Percentiles rank a stretch among this genome's conserved stretches.
Evolutionary conservation across 1,140 invertebrate genomes (phyloP).

Genomic region (Ruditapes philippinarum): DNA sequence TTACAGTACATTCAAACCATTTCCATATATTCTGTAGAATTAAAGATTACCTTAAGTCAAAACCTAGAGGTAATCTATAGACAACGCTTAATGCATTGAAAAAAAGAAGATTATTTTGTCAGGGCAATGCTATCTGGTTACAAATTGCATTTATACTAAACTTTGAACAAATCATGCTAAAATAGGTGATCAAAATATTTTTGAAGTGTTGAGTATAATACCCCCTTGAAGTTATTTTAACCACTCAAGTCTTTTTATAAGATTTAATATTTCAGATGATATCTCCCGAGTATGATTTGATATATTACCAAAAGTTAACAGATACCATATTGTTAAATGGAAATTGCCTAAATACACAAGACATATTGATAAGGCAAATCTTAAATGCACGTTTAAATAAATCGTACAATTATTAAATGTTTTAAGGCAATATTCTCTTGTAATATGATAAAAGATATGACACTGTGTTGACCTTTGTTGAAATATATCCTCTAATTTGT

Average conservation of each 20-base stretch:
- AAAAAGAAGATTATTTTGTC: too few relatives aligned
- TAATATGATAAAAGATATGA: background rate
- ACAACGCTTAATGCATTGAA: too few relatives aligned
- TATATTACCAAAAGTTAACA: background rate
- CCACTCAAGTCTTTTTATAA: background rate
- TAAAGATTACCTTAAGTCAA: too few relatives aligned
- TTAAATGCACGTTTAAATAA: conserved; percentile 12
- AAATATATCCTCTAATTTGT: background rate
- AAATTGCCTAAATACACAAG: background rate
- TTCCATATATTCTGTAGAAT: too few relatives aligned
- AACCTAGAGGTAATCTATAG: too few relatives aligned
- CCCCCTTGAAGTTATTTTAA: conserved; percentile 33
- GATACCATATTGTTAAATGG: background rate
- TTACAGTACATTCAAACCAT: too few relatives aligned
- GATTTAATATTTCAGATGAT: conserved; percentile 17
- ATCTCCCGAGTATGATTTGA: background rate
- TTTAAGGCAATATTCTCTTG: background rate
- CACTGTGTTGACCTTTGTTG: background rate
- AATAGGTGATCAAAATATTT: background rate
- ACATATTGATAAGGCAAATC: background rate
- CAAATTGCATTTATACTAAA: too few relatives aligned
- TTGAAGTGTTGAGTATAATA: background rate
- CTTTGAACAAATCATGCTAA: too few relatives aligned
- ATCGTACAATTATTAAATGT: background rate
- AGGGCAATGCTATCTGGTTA: too few relatives aligned